Base-by-base conservation (phyloP, 2,797 vertebrate genomes). In the Zenarchopterus dispar region DNA sequence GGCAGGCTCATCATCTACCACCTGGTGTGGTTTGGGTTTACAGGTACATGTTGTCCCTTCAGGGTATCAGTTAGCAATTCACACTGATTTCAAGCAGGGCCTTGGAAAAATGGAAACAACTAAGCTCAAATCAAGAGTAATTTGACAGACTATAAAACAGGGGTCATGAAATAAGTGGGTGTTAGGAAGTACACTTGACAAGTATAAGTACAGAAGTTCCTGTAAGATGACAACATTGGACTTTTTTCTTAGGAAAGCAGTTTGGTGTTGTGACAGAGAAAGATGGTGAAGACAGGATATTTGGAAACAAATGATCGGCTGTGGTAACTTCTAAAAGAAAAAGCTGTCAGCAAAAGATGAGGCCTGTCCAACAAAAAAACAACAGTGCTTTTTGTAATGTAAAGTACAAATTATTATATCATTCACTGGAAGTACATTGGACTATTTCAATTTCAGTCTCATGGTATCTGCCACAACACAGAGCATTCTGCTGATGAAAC, bases 41-140 rank as follows among this genome's bases (percentile, higher is more conserved):
- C 88, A 89, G 88, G 87, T 91, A 84, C 52, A 59, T 24, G 66
- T 31, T 67, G 77, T 84, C 81, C 73, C 84, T 64, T 54, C 45
- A 61, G 75, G 88, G 67, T 78, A 56, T 65, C 73, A 84, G 62
- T 84, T 80, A 89, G 82, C 82, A 52, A 58, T 56, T 82, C 62
- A 75, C 57, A 53, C 73, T 64, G 26, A 47, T 72, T 61, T 73
- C 76, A 61, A 51, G 36, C 57, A 51, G 18, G 21, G 55, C 51
- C 49, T 28, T 44, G 69, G 21, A 63, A 21, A 67, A 23, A 68
- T 46, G 55, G 26, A 17, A 54, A 44, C 42, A 45, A 69, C 18
- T 18, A 64, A 70, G 76, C 56, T 19, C 28, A 56, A 73, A 53
- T 67, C 56, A 57, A 39, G 50, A 73, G 41, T 70, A 74, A 75